phyloP scores from a whole-genome alignment of 2,113 vertebrate species.

The Anseranas semipalmata region DNA sequence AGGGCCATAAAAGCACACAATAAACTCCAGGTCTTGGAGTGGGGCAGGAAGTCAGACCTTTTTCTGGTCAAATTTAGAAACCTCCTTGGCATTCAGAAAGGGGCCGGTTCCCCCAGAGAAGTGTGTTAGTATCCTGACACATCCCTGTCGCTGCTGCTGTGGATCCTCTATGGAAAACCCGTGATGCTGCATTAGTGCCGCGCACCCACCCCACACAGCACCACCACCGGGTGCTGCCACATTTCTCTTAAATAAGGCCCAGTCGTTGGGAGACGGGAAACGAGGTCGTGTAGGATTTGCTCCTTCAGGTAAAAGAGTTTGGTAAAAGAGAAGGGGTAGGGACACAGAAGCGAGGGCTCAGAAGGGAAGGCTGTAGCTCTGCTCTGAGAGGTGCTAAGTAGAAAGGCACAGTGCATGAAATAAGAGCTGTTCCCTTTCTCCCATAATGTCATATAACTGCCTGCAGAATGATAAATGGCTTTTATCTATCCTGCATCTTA shows the following conservation, averaged over 20 bases:
- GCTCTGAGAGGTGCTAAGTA: not conserved
- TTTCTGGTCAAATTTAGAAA: not conserved
- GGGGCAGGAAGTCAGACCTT: not conserved
- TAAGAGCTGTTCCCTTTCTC: not conserved
- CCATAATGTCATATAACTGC: not conserved
- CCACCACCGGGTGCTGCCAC: not conserved
- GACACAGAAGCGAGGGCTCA: not conserved
- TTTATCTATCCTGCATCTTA: conserved; percentile 24
- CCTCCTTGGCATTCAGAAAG: not conserved
- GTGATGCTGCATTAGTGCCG: not conserved
- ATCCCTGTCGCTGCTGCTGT: not conserved
- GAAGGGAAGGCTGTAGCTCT: not conserved
- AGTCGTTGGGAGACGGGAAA: not conserved
- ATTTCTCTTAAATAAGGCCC: not conserved
- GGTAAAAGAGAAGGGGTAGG: not conserved
- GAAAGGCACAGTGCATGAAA: not conserved
- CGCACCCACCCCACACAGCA: not conserved
- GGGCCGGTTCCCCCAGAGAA: not conserved
- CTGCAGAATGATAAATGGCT: conserved; percentile 31
- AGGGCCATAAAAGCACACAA: not conserved
- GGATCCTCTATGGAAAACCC: not conserved
- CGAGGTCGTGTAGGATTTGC: not conserved
- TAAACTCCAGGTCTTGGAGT: not conserved
- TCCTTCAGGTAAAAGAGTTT: not conserved
- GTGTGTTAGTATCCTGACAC: not conserved